Percentiles rank a stretch among this genome's conserved stretches.
Conservation (phyloP, 1,140 invertebrate species). For the Pseudachorutes palmiensis region DNA sequence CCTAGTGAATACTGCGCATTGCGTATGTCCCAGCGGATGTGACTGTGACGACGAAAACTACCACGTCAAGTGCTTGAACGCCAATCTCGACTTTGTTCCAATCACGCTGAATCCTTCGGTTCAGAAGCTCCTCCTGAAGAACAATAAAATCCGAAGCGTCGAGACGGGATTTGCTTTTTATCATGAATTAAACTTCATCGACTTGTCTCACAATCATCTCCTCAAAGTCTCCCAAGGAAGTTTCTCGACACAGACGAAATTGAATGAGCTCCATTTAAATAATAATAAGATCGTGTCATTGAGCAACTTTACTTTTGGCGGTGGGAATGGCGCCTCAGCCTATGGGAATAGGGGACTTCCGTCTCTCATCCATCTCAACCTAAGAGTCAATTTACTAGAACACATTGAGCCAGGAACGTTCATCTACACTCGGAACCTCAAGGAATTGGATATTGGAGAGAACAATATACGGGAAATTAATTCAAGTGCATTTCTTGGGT, state of each 20-base stretch:
- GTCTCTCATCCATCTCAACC: constrained; percentile 65
- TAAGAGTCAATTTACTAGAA: constrained; percentile 72
- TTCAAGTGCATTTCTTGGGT: constrained; percentile 64
- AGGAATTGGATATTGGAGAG: constrained; percentile 75
- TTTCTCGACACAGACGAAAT: constrained; percentile 67
- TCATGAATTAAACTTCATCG: constrained; percentile 67
- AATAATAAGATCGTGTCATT: constrained; percentile 74
- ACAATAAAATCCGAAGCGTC: constrained; percentile 77
- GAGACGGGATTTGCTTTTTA: constrained; percentile 81
- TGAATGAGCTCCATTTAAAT: constrained; percentile 70
- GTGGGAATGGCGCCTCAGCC: neutral
- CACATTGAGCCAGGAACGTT: constrained; percentile 67
- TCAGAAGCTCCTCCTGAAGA: constrained; percentile 67
- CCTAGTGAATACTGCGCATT: neutral
- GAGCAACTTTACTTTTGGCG: constrained; percentile 61
- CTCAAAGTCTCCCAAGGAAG: constrained; percentile 65
- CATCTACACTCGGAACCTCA: constrained; percentile 60
- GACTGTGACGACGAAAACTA: constrained; percentile 78
- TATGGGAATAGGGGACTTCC: no score
- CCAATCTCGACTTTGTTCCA: constrained; percentile 75
- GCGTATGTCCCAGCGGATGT: constrained; percentile 66
- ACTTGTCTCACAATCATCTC: constrained; percentile 73
- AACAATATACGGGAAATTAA: constrained; percentile 76
- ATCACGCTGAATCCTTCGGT: constrained; percentile 84
- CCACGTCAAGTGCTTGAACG: constrained; percentile 74